A percentile compares a stretch with the other conserved stretches of the same genome.
Conservation (phyloP, 2,113 vertebrate genomes). For the Leptosomus discolor region DNA sequence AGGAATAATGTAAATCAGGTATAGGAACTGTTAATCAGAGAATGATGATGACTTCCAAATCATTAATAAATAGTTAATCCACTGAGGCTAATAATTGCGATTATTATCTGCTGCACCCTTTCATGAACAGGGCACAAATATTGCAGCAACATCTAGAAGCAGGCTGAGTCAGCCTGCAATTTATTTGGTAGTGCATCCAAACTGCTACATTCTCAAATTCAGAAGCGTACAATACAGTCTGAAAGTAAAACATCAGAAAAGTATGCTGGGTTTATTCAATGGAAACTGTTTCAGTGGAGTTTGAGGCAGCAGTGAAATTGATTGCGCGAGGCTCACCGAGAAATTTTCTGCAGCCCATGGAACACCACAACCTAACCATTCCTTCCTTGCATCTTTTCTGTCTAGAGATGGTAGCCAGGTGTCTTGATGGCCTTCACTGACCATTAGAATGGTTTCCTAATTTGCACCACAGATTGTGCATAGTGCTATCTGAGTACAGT, state of each 20-base stretch:
- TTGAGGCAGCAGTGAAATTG: not conserved
- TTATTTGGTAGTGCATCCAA: not conserved
- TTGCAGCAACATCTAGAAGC: not conserved
- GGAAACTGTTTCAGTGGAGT: rapidly evolving
- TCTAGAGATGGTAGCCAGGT: not conserved
- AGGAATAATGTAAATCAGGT: not conserved
- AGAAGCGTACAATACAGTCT: not conserved
- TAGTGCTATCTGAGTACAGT: not conserved
- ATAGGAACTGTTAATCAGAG: not conserved
- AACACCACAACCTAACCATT: not conserved
- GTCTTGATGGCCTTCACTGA: not conserved
- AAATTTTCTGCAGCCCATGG: not conserved
- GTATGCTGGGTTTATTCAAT: not conserved
- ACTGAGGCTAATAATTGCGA: not conserved
- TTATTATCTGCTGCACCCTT: not conserved
- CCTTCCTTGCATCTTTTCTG: not conserved
- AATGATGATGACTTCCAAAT: not conserved
- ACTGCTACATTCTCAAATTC: not conserved
- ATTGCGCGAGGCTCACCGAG: not conserved
- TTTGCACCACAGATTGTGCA: not conserved
- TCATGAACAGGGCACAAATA: not conserved
- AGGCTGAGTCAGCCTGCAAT: not conserved
- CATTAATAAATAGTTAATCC: not conserved
- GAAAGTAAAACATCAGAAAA: not conserved
- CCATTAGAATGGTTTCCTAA: not conserved